These are phyloP conservation scores for Eristalinus aeneus DNA, from an alignment of 2,888 invertebrate species.

Conservation along the genomic window DNA sequence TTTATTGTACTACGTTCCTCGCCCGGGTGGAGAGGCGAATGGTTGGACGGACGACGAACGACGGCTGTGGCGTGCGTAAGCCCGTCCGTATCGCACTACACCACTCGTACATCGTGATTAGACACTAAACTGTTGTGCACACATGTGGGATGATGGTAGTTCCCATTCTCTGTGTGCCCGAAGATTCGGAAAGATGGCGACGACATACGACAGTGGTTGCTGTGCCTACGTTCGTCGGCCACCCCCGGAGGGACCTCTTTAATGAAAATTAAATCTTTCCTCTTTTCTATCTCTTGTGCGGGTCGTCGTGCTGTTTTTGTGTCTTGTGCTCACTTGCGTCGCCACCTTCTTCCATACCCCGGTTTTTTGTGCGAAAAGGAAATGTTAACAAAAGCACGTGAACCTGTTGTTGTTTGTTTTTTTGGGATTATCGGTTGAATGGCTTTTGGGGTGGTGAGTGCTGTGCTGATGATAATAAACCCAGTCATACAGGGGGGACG, in stretches of 20 bases:
- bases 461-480: not conserved
- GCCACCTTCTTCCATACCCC: not conserved
- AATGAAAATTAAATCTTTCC: not conserved
- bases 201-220: not conserved
- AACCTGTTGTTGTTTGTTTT: slow-evolving; percentile 18
- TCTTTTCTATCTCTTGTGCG: not conserved
- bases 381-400: slow-evolving; percentile 2
- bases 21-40: slow-evolving; percentile 7
- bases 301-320: not conserved
- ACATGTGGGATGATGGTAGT: not conserved
- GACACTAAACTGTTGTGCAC: not conserved
- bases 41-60: too few species aligned
- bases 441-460: not conserved
- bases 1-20: slow-evolving; percentile 25
- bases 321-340: not conserved
- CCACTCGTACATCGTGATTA: slow-evolving; percentile 6
- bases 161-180: not conserved
- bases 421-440: slow-evolving; percentile 1
- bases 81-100: slow-evolving; percentile 19
- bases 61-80: slow-evolving; percentile 9
- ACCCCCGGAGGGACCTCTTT: not conserved
- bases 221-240: not conserved
- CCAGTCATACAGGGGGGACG: too few species aligned
- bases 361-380: not conserved
- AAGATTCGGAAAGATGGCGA: not conserved